Percentiles rank a stretch among this genome's conserved stretches.
Conservation (phyloP, 2,888 invertebrate species). For the Sipha maydis region DNA sequence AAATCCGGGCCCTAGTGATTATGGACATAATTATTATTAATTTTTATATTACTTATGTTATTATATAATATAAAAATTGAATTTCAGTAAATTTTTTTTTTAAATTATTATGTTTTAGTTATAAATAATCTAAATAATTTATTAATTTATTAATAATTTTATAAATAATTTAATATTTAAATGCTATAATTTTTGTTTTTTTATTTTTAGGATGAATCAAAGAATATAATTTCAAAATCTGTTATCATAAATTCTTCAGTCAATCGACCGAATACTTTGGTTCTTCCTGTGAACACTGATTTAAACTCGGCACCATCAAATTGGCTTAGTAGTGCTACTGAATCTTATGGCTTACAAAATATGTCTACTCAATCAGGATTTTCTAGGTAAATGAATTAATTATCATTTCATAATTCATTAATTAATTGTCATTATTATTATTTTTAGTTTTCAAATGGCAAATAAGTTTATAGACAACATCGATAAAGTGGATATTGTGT, state of each 20-base stretch:
- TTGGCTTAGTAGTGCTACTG: conserved; percentile 84
- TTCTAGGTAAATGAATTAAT: conserved; percentile 72
- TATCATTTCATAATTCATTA: neutral
- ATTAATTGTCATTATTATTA: neutral
- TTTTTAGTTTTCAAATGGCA: conserved; percentile 86
- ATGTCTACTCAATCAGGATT: conserved; percentile 77
- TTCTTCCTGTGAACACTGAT: conserved; percentile 86
- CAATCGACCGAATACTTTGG: conserved; percentile 80
- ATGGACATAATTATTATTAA: too few species aligned
- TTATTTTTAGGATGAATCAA: too few species aligned
- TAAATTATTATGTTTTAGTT: too few species aligned
- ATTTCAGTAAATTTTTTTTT: too few species aligned
- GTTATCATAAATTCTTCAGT: conserved; percentile 81
- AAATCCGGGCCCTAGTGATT: too few species aligned
- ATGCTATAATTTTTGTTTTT: too few species aligned
- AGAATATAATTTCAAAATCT: too few species aligned
- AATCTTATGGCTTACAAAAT: conserved; percentile 82
- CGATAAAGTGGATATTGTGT: conserved; percentile 92
- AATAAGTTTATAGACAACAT: conserved; percentile 92
- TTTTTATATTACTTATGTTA: too few species aligned
- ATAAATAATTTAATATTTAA: too few species aligned
- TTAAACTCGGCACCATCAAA: conserved; percentile 89
- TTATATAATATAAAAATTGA: too few species aligned
- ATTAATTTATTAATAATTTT: too few species aligned
- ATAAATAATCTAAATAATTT: too few species aligned